Conservation (phyloP, 2,888 invertebrate species). For the Tortricodes alternella region DNA sequence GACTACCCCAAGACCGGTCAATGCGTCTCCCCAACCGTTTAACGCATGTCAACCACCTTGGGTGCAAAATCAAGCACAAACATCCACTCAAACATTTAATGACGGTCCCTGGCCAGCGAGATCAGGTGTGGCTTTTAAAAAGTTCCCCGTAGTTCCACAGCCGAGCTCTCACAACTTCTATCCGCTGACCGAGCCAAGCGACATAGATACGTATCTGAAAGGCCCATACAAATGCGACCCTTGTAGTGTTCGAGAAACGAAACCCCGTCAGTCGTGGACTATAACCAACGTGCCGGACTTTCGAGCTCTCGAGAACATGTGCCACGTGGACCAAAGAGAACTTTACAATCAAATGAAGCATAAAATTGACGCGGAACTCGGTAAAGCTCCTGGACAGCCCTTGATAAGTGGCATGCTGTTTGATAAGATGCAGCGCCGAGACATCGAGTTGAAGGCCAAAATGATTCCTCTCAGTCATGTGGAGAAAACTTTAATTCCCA, state of each 20-base stretch:
- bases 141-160: slow-evolving; percentile 68
- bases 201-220: slow-evolving; percentile 67
- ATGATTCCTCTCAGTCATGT: slow-evolving; percentile 79
- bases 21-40: slow-evolving; percentile 67
- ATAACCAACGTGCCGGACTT: slow-evolving; percentile 75
- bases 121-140: slow-evolving; percentile 67
- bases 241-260: slow-evolving; percentile 66
- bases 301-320: slow-evolving; percentile 68
- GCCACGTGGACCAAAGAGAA: slow-evolving; percentile 72
- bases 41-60: slow-evolving; percentile 72
- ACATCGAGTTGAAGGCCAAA: slow-evolving; percentile 75
- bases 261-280: slow-evolving; percentile 78
- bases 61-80: slow-evolving; percentile 66
- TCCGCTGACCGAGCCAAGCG: slow-evolving; percentile 66
- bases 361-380: slow-evolving; percentile 75
- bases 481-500: slow-evolving; percentile 74
- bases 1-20: slow-evolving; percentile 65
- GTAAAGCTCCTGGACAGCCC: slow-evolving; percentile 70
- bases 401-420: slow-evolving; percentile 61
- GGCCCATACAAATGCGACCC: slow-evolving; percentile 70
- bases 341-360: slow-evolving; percentile 72
- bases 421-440: slow-evolving; percentile 70
- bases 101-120: slow-evolving; percentile 73
- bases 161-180: slow-evolving; percentile 68
- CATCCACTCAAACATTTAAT: slow-evolving; percentile 58